Percentiles rank a stretch among this genome's conserved stretches.
Conservation (phyloP, 37 sponge, comb jelly and placozoan species). For the Hexactinellida sp. region DNA sequence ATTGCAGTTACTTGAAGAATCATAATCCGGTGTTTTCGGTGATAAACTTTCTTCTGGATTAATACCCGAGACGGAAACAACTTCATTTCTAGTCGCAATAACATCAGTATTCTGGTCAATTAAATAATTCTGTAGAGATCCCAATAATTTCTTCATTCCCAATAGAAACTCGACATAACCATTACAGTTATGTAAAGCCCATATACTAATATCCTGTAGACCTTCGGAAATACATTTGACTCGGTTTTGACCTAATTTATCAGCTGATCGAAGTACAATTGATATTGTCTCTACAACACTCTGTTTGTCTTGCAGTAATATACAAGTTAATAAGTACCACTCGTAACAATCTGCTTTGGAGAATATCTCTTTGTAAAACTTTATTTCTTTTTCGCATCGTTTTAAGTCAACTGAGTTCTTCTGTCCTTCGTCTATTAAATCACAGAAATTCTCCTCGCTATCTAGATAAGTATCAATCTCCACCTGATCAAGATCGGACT, state of each 20-base stretch:
- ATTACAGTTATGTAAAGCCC: slow-evolving; percentile 3
- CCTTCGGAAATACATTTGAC: slow-evolving; percentile 3
- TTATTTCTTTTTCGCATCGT: background rate
- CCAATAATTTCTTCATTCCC: background rate
- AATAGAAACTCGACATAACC: slow-evolving; percentile 13
- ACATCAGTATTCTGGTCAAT: background rate
- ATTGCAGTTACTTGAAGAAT: background rate
- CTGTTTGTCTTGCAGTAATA: background rate
- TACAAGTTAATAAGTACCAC: background rate
- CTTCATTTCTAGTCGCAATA: background rate
- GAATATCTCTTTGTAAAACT: slow-evolving; percentile 1
- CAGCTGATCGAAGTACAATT: background rate
- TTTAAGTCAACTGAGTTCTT: background rate
- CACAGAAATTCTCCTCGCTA: background rate
- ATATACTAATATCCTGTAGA: background rate
- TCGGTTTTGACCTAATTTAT: background rate
- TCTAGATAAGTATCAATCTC: background rate
- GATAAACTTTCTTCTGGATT: background rate
- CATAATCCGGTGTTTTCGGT: slow-evolving; percentile 5
- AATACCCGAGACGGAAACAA: background rate
- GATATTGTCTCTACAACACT: background rate
- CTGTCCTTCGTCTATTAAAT: background rate
- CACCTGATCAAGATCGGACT: background rate
- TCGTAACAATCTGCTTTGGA: background rate
- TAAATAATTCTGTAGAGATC: background rate